A percentile compares a stretch with the other conserved stretches of the same genome.
phyloP scores from a whole-genome alignment of 2,797 vertebrate genomes.

The Nyctalus aviator region DNA sequence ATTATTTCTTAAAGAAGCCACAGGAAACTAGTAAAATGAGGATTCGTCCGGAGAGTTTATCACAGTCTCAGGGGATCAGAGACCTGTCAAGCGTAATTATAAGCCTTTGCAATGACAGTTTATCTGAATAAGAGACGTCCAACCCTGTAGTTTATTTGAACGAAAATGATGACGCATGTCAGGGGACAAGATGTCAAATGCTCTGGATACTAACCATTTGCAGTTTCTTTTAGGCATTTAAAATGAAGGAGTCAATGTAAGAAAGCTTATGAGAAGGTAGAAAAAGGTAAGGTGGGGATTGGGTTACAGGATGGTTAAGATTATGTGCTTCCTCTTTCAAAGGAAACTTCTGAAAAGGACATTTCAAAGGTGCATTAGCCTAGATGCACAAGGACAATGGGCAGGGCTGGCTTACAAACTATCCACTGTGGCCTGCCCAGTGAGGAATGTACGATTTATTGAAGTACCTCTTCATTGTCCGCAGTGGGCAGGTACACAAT shows the following conservation, averaged over 20 bases:
- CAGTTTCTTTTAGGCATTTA: not conserved
- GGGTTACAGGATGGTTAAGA: not conserved
- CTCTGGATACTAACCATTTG: not conserved
- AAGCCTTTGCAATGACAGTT: not conserved
- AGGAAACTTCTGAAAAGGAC: not conserved
- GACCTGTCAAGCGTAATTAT: not conserved
- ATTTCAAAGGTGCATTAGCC: not conserved
- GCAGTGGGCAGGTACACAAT: accelerated
- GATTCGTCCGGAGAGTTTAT: not conserved
- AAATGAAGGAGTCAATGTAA: not conserved
- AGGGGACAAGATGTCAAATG: not conserved
- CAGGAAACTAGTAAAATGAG: not conserved
- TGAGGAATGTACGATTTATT: not conserved
- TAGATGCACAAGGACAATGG: not conserved
- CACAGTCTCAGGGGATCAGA: not conserved
- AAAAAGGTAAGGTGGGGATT: not conserved
- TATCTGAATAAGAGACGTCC: not conserved
- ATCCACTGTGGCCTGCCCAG: not conserved
- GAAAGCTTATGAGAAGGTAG: not conserved
- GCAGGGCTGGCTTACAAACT: not conserved
- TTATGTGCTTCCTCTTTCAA: not conserved
- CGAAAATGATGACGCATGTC: not conserved
- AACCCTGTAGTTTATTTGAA: not conserved
- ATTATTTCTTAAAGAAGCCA: not conserved
- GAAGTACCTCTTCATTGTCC: not conserved